Evolutionary conservation across 92 coral and sea anemone genomes (phyloP).

Genomic region (Palythoa heliodiscus): DNA sequence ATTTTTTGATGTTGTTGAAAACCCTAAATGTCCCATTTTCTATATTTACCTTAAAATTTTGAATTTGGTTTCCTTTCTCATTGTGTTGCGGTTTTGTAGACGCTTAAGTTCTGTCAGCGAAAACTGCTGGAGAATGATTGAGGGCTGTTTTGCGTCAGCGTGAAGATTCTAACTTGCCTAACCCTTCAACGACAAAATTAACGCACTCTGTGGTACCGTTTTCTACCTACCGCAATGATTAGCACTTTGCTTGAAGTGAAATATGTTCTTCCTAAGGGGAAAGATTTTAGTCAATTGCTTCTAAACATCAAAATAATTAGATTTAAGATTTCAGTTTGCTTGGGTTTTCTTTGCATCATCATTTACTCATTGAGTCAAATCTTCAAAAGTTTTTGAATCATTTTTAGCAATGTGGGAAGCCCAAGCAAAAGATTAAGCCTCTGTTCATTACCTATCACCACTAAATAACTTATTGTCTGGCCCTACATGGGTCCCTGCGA

Average conservation of each 20-base stretch:
- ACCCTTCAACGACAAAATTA: slow-evolving; percentile 28
- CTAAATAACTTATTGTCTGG: slow-evolving; percentile 23
- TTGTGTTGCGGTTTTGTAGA: slow-evolving; percentile 39
- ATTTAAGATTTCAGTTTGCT: neutral
- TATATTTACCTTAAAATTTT: slow-evolving; percentile 6
- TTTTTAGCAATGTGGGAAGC: neutral
- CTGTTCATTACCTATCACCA: slow-evolving; percentile 21
- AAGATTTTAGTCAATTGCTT: slow-evolving; percentile 1
- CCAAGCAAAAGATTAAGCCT: slow-evolving; percentile 22
- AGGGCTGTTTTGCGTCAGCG: slow-evolving; percentile 22
- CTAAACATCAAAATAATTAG: neutral
- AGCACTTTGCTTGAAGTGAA: slow-evolving; percentile 15
- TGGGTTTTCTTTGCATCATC: neutral
- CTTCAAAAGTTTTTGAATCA: neutral
- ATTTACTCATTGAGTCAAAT: neutral
- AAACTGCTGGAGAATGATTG: neutral
- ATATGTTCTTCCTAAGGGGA: slow-evolving; percentile 8
- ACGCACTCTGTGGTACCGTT: neutral
- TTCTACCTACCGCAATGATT: slow-evolving; percentile 41
- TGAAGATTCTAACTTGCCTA: neutral
- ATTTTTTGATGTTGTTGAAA: slow-evolving; percentile 19
- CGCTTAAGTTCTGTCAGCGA: slow-evolving; percentile 48
- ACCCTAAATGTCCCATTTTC: slow-evolving; percentile 25
- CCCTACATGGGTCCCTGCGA: slow-evolving; percentile 30
- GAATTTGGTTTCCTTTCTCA: slow-evolving; percentile 42